A percentile compares a stretch with the other conserved stretches of the same genome.
Conservation (phyloP, 2,113 vertebrate species). For the Pogonocichla stellata region DNA sequence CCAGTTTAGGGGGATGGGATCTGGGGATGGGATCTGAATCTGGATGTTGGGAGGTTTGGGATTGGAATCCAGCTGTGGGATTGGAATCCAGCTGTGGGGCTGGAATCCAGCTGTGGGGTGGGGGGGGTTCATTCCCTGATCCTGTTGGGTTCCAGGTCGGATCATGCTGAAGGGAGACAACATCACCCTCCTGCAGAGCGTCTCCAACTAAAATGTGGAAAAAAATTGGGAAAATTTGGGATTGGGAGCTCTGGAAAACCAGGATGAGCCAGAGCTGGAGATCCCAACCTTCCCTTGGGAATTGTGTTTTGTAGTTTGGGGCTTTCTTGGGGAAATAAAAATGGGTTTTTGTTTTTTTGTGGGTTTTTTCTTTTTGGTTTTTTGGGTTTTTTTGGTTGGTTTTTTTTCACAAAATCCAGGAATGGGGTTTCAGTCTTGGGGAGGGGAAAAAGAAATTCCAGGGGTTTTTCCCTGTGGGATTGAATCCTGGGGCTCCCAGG, state of each 20-base stretch:
- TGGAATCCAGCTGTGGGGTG: background rate
- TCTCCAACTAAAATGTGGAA: slow-evolving; percentile 66
- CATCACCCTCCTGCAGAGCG: slow-evolving; percentile 95
- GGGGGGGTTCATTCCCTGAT: background rate
- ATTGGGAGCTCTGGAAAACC: background rate
- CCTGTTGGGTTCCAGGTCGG: slow-evolving; percentile 77
- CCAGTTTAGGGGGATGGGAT: too few species aligned
- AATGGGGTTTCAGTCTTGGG: fast-evolving
- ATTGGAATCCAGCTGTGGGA: background rate
- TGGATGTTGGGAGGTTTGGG: background rate
- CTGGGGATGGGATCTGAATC: background rate
- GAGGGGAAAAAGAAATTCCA: fast-evolving
- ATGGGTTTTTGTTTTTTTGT: too few species aligned
- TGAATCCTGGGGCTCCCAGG: fast-evolving
- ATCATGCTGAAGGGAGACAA: slow-evolving; percentile 99
- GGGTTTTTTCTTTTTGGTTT: too few species aligned
- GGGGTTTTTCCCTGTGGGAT: background rate
- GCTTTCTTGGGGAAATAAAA: slow-evolving; percentile 3
- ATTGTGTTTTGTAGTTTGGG: background rate
- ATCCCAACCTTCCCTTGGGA: fast-evolving
- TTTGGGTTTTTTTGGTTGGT: too few species aligned
- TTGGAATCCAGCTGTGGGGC: background rate
- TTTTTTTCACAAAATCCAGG: background rate
- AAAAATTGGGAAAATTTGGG: background rate
- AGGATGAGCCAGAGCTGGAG: fast-evolving